phyloP scores from a whole-genome alignment of 2,888 invertebrate species.

The Acleris laterana region DNA sequence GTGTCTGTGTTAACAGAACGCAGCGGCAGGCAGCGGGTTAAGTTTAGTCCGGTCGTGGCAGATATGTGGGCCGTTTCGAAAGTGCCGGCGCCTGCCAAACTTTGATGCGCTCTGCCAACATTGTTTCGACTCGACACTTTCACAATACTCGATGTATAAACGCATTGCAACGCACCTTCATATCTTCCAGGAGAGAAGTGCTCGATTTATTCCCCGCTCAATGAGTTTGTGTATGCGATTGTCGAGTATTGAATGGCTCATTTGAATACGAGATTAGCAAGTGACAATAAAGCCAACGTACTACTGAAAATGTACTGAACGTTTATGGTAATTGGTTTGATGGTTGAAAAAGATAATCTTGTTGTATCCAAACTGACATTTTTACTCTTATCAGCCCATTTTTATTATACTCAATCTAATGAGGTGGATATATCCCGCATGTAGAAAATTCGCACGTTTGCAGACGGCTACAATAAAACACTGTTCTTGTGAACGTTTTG shows the following conservation, averaged over 20 bases:
- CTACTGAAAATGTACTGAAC: no score
- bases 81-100: slow-evolving; percentile 71
- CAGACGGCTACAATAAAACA: not conserved
- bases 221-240: slow-evolving; percentile 32
- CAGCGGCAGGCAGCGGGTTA: slow-evolving; percentile 49
- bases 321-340: slow-evolving; percentile 23
- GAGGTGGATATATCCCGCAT: not conserved
- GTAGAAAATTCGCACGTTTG: not conserved
- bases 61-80: slow-evolving; percentile 66
- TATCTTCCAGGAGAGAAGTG: slow-evolving; percentile 27
- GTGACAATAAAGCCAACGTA: slow-evolving; percentile 22
- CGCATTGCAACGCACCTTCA: slow-evolving; percentile 2
- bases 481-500: not conserved
- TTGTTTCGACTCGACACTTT: slow-evolving; percentile 50
- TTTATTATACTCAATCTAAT: not conserved
- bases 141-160: slow-evolving; percentile 25
- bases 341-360: slow-evolving; percentile 6
- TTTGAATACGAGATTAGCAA: slow-evolving; percentile 18
- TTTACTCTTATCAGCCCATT: slow-evolving; percentile 1
- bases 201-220: slow-evolving; percentile 16
- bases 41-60: slow-evolving; percentile 48
- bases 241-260: slow-evolving; percentile 16
- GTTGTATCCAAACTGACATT: not conserved
- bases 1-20: slow-evolving; percentile 20
- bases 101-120: slow-evolving; percentile 67